Percentiles rank a stretch among this genome's conserved stretches.
Conservation (phyloP, 2,797 vertebrate species). For the Arnoldichthys spilopterus region DNA sequence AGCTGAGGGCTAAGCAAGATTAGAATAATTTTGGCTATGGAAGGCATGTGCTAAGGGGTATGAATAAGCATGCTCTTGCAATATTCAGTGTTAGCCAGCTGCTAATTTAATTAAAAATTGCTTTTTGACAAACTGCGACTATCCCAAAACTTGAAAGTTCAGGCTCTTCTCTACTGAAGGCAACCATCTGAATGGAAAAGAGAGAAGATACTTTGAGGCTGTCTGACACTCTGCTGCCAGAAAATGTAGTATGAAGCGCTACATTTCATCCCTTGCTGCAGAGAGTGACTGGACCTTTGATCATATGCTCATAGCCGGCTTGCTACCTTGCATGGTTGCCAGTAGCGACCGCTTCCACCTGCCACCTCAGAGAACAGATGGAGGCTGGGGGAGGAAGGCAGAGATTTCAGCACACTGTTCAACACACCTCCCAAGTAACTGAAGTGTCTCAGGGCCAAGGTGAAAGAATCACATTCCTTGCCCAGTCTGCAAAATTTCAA, state of each 20-base stretch:
- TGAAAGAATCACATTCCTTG: not conserved
- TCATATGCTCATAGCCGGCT: constrained; percentile 43
- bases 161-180: not conserved
- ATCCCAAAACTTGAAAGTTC: too few relatives aligned
- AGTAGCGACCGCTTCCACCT: constrained; percentile 34
- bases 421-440: constrained; percentile 57
- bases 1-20: not conserved
- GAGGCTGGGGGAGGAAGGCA: constrained; percentile 9
- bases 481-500: constrained; percentile 23
- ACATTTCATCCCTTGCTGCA: not conserved
- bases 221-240: not conserved
- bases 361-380: constrained; percentile 48
- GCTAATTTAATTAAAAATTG: not conserved
- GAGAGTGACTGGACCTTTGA: constrained; percentile 23
- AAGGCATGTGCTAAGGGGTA: not conserved
- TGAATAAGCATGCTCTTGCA: not conserved
- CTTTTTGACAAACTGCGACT: too few relatives aligned
- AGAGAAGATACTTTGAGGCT: not conserved
- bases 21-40: too few relatives aligned
- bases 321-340: constrained; percentile 24
- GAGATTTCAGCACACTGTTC: constrained; percentile 46
- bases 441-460: constrained; percentile 15
- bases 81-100: too few relatives aligned
- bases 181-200: not conserved
- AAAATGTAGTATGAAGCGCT: not conserved